Evolutionary conservation across 1,140 invertebrate genomes (phyloP).

Genomic region (Musca vetustissima): DNA sequence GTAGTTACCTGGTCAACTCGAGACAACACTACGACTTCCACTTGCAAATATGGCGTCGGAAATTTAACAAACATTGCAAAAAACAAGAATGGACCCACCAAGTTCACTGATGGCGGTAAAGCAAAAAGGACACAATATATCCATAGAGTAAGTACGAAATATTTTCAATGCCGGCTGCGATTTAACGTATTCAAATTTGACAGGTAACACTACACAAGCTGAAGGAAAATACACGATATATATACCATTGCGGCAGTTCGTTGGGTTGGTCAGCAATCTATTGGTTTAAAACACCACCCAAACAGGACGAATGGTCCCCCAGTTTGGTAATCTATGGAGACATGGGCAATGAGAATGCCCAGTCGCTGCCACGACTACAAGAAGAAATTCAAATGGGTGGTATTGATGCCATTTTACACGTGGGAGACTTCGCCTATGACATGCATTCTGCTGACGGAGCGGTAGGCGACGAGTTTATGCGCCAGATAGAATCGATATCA

Average conservation of each 20-base stretch:
- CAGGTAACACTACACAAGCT: conserved; percentile 64
- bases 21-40: conserved; percentile 68
- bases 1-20: conserved; percentile 89
- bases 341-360: conserved; percentile 87
- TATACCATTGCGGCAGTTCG: conserved; percentile 82
- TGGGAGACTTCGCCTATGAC: conserved; percentile 96
- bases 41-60: conserved; percentile 78
- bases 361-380: conserved; percentile 78
- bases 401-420: conserved; percentile 89
- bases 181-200: neutral
- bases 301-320: conserved; percentile 72
- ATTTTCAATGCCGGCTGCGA: neutral
- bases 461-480: conserved; percentile 89
- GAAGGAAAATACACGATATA: conserved; percentile 66
- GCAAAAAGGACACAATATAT: conserved; percentile 75
- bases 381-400: conserved; percentile 76
- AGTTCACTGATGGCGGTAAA: conserved; percentile 78
- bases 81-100: conserved; percentile 59
- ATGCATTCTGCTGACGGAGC: conserved; percentile 78
- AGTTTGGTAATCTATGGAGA: conserved; percentile 86
- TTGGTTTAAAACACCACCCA: conserved; percentile 70
- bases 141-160: conserved; percentile 64
- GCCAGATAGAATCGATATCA: conserved; percentile 82
- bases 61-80: conserved; percentile 53
- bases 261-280: conserved; percentile 80